Evolutionary conservation across 92 coral and sea anemone genomes (phyloP), one percentile per base, ranked within the genome.

Genomic region (Zoanthus sansibaricus): DNA sequence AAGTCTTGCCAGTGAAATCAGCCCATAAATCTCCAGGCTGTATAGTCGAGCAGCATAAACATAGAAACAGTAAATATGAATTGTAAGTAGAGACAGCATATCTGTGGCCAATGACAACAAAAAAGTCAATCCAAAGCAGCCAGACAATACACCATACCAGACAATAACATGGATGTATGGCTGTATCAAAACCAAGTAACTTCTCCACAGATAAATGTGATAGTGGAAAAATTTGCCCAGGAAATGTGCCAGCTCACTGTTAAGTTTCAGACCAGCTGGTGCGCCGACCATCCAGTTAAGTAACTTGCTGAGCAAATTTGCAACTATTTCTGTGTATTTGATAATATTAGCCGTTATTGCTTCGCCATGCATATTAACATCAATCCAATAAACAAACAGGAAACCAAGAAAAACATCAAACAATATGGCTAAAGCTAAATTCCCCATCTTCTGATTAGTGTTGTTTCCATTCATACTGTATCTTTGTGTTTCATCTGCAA

Each of bases 11-110:
- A 97, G 72, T 4, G 96, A 86, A 64, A 93, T 72, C 44, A 97
- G 79, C 44, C 92, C 94, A 88, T 95, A 89, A 4, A 97, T 75
- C 82, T 97, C 98, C 66, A 95, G 87, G 61, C 94, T 89, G 86
- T 95, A 97, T 68, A 97, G 89, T 62, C 97, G 90, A 17, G 99
- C 98, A 52, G 99, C 99, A 92, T 97, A 97, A 82, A 95, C 98
- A 72, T 97, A 97, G 87, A 97, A 97, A 72, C 98, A 97, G 91
- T 97, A 95, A 72, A 97, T 95, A 42, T 97, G 98, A 9, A 95
- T 90, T 0, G 98, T 97, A 11, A 97, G 86, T 9, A 95, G 86
- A 1, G 98, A 95, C 78, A 95, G 64, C 66, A 97, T 89, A 75
- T 97, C 99, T 5, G 98, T 95, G 62, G 91, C 93, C 83, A 97